A percentile compares a stretch with the other conserved stretches of the same genome.
These are phyloP conservation scores for Zhuqinia jingwanae DNA, from an alignment of 2,888 invertebrate species.

Conservation along the genomic window DNA sequence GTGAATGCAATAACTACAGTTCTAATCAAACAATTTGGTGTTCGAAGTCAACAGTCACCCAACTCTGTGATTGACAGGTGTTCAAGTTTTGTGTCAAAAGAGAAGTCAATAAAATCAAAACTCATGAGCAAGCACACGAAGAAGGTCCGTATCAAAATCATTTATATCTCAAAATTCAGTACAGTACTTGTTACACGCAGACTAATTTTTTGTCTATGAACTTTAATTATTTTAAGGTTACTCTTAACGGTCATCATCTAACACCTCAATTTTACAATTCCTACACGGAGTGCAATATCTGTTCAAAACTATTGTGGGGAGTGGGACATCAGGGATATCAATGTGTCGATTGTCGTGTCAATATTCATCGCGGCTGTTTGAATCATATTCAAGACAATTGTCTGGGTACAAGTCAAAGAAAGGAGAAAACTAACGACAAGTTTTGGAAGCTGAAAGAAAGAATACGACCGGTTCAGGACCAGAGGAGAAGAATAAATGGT, in stretches of 20 bases:
- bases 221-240: constrained; percentile 83
- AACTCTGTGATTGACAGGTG: constrained; percentile 86
- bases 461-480: constrained; percentile 83
- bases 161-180: no score
- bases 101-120: constrained; percentile 87
- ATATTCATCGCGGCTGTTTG: constrained; percentile 92
- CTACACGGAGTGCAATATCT: constrained; percentile 96
- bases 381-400: constrained; percentile 90
- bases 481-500: constrained; percentile 78
- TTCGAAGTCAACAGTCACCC: constrained; percentile 84
- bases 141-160: constrained; percentile 82
- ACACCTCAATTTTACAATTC: constrained; percentile 93
- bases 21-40: constrained; percentile 88
- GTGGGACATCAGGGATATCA: constrained; percentile 98
- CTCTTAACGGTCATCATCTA: constrained; percentile 94
- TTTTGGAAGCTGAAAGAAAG: constrained; percentile 89
- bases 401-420: constrained; percentile 83
- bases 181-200: no score
- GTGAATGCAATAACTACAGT: constrained; percentile 91
- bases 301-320: constrained; percentile 95
- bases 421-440: constrained; percentile 86
- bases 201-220: not conserved
- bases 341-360: constrained; percentile 94
- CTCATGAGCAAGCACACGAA: constrained; percentile 85
- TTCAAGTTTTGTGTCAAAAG: constrained; percentile 92